These are phyloP conservation scores for Okamejei kenojei DNA, from an alignment of 2,797 vertebrate genomes.

Conservation along the genomic window DNA sequence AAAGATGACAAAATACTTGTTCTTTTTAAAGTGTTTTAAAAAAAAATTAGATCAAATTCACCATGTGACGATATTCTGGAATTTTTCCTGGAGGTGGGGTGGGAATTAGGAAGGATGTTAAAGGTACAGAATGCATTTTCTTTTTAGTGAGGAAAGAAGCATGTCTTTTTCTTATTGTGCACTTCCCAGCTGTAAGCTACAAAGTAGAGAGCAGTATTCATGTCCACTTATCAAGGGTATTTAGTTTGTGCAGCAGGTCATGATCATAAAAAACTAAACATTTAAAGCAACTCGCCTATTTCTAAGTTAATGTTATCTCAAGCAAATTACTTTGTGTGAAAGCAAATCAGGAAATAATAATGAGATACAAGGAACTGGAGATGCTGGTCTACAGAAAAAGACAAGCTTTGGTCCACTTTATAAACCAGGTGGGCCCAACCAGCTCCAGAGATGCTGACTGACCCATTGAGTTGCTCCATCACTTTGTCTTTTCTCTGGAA, in stretches of 20 bases:
- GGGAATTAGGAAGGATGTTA: neutral
- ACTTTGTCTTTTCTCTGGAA: no score
- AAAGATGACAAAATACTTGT: neutral
- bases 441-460: no score
- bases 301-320: neutral
- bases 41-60: neutral
- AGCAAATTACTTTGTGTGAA: neutral
- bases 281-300: neutral
- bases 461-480: no score
- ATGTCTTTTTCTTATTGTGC: neutral
- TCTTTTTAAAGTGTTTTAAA: no score
- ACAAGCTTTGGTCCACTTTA: no score
- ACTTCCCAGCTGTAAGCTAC: neutral
- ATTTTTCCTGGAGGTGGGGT: neutral
- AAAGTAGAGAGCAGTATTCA: neutral
- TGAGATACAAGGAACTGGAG: no score
- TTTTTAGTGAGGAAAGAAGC: neutral
- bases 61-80: neutral
- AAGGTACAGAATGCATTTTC: neutral
- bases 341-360: neutral
- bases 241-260: neutral
- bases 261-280: neutral
- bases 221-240: neutral
- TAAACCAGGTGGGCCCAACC: no score
- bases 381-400: no score